Evolutionary conservation across 1,140 invertebrate species (phyloP).

Genomic region (Saccostrea cuccullata): DNA sequence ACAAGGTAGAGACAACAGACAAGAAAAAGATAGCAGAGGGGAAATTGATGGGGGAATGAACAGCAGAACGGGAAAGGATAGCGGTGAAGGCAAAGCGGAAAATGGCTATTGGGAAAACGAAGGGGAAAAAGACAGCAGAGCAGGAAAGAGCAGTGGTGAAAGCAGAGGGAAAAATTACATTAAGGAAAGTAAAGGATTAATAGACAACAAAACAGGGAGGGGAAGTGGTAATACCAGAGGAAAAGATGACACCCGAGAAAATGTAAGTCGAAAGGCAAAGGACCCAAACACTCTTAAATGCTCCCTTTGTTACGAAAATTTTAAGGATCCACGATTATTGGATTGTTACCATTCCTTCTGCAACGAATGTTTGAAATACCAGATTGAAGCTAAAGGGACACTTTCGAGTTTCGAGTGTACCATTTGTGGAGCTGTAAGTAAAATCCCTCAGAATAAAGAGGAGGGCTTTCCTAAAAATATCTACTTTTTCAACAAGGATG

Average conservation of each 20-base stretch:
- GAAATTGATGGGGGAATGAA: neutral
- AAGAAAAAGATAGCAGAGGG: neutral
- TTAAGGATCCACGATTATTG: slow-evolving; percentile 47
- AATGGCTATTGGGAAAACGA: neutral
- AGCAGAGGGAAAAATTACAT: no score
- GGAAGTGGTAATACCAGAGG: neutral
- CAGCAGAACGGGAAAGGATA: neutral
- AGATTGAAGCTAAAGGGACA: neutral
- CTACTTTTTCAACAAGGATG: slow-evolving; percentile 4
- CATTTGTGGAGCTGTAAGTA: slow-evolving; percentile 25
- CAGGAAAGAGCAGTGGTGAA: no score
- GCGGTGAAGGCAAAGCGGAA: no score
- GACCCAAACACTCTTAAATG: slow-evolving; percentile 19
- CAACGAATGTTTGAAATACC: slow-evolving; percentile 34
- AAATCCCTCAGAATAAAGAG: slow-evolving; percentile 33
- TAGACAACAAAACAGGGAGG: neutral
- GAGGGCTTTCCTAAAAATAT: slow-evolving; percentile 33
- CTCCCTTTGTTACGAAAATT: slow-evolving; percentile 37
- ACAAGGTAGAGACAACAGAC: no score
- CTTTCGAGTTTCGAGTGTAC: slow-evolving; percentile 32
- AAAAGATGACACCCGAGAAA: neutral
- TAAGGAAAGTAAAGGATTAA: no score
- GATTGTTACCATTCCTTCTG: slow-evolving; percentile 50
- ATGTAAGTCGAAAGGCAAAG: neutral
- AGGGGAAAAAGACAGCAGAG: no score